A percentile compares a stretch with the other conserved stretches of the same genome.
Conservation (phyloP, 2,888 invertebrate species). For the Bembecia ichneumoniformis region DNA sequence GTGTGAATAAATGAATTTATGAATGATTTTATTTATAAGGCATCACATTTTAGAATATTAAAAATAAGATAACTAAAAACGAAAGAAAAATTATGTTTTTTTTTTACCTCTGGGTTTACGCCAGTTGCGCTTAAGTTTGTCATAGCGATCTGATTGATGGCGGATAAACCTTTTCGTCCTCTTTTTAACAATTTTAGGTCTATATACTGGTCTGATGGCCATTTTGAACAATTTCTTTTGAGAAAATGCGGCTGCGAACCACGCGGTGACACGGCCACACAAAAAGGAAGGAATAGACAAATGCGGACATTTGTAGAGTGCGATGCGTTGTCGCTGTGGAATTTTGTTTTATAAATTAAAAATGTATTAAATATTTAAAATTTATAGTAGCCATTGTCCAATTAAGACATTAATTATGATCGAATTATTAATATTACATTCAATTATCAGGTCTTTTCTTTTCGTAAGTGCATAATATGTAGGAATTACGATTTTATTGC, state of each 20-base stretch:
- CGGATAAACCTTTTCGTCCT: constrained; percentile 98
- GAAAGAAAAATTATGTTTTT: not conserved
- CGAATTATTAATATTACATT: too few species aligned
- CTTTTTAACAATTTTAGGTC: constrained; percentile 95
- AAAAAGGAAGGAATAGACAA: constrained; percentile 68
- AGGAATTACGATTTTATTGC: too few species aligned
- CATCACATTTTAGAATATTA: not conserved
- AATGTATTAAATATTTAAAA: not conserved
- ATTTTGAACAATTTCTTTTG: constrained; percentile 73
- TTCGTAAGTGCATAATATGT: too few species aligned
- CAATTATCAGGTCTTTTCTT: too few species aligned
- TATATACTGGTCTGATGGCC: constrained; percentile 91
- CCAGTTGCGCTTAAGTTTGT: constrained; percentile 97
- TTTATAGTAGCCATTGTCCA: not conserved
- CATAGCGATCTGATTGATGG: constrained; percentile 98
- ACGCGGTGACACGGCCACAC: constrained; percentile 72
- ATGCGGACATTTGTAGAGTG: constrained; percentile 42
- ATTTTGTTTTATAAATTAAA: not conserved
- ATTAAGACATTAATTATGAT: too few species aligned
- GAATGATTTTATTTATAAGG: not conserved
- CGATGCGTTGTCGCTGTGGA: constrained; percentile 31
- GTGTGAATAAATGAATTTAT: not conserved
- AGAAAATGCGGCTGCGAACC: constrained; percentile 59
- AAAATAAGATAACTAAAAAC: not conserved
- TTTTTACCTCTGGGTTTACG: constrained; percentile 93